These are phyloP conservation scores for Elephantulus edwardii DNA, from an alignment of 2,113 vertebrate genomes.

Conservation along the genomic window DNA sequence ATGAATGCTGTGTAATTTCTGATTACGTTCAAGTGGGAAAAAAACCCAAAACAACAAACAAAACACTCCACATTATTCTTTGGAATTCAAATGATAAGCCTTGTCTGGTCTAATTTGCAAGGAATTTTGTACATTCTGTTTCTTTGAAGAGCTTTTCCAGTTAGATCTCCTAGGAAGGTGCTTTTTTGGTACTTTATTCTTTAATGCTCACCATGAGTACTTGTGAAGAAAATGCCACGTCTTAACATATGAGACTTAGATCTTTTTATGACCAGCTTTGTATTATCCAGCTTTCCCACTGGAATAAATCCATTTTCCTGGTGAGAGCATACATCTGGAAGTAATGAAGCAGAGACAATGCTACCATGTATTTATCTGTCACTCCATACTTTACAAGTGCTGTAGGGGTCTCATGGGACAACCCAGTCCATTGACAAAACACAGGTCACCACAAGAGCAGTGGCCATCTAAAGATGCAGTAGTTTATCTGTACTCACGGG, in stretches of 20 bases:
- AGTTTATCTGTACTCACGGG: neutral
- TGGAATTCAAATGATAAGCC: neutral
- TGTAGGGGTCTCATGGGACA: neutral
- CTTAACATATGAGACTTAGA: neutral
- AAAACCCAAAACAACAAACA: no score
- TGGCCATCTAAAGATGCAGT: neutral
- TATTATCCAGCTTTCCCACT: neutral
- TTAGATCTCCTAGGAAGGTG: conserved; percentile 15
- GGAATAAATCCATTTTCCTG: neutral
- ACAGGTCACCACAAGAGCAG: neutral
- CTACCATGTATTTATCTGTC: neutral
- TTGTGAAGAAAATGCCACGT: neutral
- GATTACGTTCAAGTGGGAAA: neutral
- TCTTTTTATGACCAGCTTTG: neutral
- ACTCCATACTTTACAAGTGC: neutral
- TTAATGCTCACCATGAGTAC: neutral
- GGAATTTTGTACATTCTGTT: conserved; percentile 7
- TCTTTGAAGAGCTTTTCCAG: conserved; percentile 4
- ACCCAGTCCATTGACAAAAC: neutral
- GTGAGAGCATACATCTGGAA: neutral
- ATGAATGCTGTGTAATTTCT: conserved; percentile 17
- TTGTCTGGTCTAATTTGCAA: neutral
- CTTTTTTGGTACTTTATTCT: neutral
- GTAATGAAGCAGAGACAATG: neutral
- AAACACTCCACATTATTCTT: neutral